Base-by-base conservation (phyloP, 2,797 vertebrate species). In the Esox masquinongy region DNA sequence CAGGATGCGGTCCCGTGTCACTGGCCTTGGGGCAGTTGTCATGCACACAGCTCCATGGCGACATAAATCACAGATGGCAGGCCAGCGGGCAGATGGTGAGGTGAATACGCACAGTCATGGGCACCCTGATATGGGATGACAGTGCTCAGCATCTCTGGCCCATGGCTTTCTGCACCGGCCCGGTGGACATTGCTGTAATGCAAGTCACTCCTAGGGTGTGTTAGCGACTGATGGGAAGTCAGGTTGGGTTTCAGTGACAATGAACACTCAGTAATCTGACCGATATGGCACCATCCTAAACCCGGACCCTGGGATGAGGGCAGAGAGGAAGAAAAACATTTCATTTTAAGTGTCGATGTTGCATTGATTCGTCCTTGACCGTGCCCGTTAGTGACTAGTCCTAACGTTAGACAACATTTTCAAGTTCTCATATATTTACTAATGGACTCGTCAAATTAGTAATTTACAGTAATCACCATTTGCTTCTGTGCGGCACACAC, bases 181-280 rank as follows among this genome's bases (percentile, higher is more conserved):
- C 22, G 24, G 5, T 67, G 64, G 64, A 67, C 64, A 67, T 67
- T 67, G 31, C 31, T 67, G 26, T 66, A 66, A 66, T 34, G 63
- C 12, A 64, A 4, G 63, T 64, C 63, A 64, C 63, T 31, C 15
- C 64, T 16, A 34, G 14, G 29, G 29, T 34, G 9, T 34, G 26
- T 31, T 24, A 59, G 5, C 19, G 14, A 61, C 56, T 61, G 56
- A 61, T 12, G 56, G 56, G 22, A 24, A 24, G 56, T 61, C 56
- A 24, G 11, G 56, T 61, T 26, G 56, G 56, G 22, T 24, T 61
- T 61, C 22, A 14, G 56, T 61, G 56, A 14, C 11, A 26, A 26
- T 24, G 11, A 26, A 61, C 24, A 61, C 9, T 24, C 56, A 61
- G 22, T 61, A 5, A 14, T 61, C 56, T 4, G 22, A 61, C 22